phyloP scores from a whole-genome alignment of 2,888 invertebrate genomes.

The Rutpela maculata region DNA sequence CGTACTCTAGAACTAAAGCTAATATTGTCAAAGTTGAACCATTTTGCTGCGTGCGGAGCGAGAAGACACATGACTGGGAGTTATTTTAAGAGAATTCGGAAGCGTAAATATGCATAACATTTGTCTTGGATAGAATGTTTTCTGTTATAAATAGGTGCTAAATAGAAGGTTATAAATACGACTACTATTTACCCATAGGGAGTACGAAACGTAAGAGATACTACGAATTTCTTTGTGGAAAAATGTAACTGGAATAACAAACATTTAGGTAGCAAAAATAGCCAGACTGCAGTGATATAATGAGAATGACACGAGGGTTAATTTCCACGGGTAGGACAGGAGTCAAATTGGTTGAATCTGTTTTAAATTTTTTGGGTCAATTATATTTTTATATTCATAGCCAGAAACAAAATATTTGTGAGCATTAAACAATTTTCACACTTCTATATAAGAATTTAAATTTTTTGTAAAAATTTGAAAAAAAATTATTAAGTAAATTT shows the following conservation, averaged over 20 bases:
- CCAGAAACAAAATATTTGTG: too few relatives aligned
- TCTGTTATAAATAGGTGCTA: conserved; percentile 67
- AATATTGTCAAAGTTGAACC: conserved; percentile 64
- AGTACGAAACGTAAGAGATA: conserved; percentile 51
- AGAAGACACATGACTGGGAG: conserved; percentile 63
- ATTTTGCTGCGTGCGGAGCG: conserved; percentile 57
- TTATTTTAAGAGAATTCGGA: conserved; percentile 67
- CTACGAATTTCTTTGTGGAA: conserved; percentile 41
- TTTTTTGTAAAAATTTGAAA: too few relatives aligned
- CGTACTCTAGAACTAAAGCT: conserved; percentile 61
- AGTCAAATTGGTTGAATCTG: too few relatives aligned
- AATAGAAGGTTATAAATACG: conserved; percentile 56
- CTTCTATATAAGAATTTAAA: too few relatives aligned
- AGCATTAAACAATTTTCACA: too few relatives aligned
- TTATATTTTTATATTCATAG: too few relatives aligned
- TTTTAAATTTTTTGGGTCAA: too few relatives aligned
- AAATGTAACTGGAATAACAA: conserved; percentile 24
- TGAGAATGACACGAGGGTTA: too few relatives aligned
- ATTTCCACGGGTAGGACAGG: too few relatives aligned
- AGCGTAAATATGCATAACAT: conserved; percentile 67
- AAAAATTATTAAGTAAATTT: too few relatives aligned
- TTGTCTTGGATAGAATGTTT: conserved; percentile 61
- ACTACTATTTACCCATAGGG: conserved; percentile 55
- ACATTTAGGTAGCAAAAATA: conserved; percentile 9
- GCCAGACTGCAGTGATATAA: neutral